Evolutionary conservation across 2,888 invertebrate genomes (phyloP), one percentile per base, ranked within the genome.

Genomic region (Drosophila nigricruria): DNA sequence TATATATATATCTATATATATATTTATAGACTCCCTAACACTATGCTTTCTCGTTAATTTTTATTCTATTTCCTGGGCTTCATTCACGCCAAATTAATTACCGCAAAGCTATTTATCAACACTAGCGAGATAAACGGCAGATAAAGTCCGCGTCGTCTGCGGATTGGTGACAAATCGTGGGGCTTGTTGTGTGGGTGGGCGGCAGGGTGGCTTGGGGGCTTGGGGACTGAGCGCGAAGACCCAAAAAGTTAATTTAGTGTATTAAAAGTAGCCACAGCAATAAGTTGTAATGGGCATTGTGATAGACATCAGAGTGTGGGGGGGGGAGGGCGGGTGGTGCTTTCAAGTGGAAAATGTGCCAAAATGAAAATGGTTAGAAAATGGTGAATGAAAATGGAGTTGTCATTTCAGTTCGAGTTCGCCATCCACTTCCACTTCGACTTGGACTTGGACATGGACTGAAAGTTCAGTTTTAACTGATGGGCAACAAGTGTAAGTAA

Each of bases 71-170:
- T 60, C n/a, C 56, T 77, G 73, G 68, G 71, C 67, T 77, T 74
- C 62, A 81, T 87, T 87, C 81, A 73, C 59, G 78, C 68, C 78
- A 84, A 85, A 85, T 85, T 87, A 85, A 85, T 85, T 85, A 84
- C 80, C 78, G 58, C 85, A 81, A 77, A 73, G 78, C 82, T 76
- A 84, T 84, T 84, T 77, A 82, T 87, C 82, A 84, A 76, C 70
- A 68, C 73, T 70, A 66, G 60, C 72, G 59, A 85, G 85, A 85
- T 85, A 87, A 87, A 77, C 75, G 73, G 61, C 74, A 69, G 76
- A 85, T 87, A 84, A 80, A 83, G 77, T 72, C 56, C 79, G 77
- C 75, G 71, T 69, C 49, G 67, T 61, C 49, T 70, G 60, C 36
- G 40, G 64, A 56, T 52, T 67, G 36, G 20, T 76, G 73, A 77